These are phyloP conservation scores for Perca flavescens DNA, from an alignment of 2,113 vertebrate genomes.

Conservation along the genomic window DNA sequence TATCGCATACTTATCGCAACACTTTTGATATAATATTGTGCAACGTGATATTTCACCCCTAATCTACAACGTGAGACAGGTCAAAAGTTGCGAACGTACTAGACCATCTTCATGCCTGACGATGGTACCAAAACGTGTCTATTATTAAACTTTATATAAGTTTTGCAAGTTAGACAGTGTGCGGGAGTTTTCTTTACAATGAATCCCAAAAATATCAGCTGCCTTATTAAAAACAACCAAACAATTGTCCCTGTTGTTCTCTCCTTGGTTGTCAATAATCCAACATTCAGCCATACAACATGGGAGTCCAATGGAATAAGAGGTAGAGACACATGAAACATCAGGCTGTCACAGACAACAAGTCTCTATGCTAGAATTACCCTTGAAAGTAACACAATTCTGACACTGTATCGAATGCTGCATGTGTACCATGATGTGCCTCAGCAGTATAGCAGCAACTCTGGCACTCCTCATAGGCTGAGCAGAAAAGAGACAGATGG, in stretches of 20 bases:
- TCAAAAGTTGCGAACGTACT: too few species aligned
- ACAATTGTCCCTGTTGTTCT: not conserved
- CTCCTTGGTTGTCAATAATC: not conserved
- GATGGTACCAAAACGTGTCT: too few species aligned
- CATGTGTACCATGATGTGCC: not conserved
- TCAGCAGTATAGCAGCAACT: conserved; percentile 9
- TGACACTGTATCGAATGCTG: too few species aligned
- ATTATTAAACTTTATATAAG: too few species aligned
- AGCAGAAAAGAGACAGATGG: conserved; percentile 40
- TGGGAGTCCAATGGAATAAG: not conserved
- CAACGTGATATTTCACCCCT: too few species aligned
- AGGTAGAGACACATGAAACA: not conserved
- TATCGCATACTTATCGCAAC: too few species aligned
- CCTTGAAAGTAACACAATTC: not conserved
- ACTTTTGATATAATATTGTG: too few species aligned
- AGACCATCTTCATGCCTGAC: too few species aligned
- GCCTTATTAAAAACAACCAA: not conserved
- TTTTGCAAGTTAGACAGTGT: too few species aligned
- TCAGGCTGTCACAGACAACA: not conserved
- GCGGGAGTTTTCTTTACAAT: too few species aligned
- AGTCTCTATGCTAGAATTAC: not conserved
- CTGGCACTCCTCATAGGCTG: conserved; percentile 1
- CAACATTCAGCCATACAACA: not conserved
- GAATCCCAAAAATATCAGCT: too few species aligned
- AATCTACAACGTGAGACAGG: too few species aligned